Evolutionary conservation across 2,113 vertebrate genomes (phyloP).

Genomic region (Caracal caracal): DNA sequence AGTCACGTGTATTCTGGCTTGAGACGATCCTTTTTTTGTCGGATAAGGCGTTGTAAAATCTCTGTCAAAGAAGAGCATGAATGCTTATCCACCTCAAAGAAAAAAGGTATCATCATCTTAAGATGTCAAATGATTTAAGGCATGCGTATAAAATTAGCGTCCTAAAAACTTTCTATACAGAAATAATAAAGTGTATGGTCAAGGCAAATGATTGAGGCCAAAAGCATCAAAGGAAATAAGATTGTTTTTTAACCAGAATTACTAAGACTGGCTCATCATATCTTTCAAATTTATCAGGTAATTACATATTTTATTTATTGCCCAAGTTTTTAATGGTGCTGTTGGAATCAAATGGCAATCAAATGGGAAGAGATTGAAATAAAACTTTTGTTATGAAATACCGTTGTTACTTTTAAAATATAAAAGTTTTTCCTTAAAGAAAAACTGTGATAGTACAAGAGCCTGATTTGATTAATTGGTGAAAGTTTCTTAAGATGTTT

Average conservation of each 20-base stretch:
- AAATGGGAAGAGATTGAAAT: background rate
- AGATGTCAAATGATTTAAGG: background rate
- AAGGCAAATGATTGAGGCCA: background rate
- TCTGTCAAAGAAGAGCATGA: conserved; percentile 94
- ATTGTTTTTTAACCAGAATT: background rate
- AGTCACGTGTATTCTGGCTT: conserved; percentile 93
- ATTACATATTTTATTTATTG: background rate
- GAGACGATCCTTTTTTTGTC: conserved; percentile 96
- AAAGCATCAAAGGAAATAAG: background rate
- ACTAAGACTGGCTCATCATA: background rate
- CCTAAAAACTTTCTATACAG: background rate
- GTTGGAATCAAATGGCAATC: background rate
- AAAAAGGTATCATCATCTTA: conserved; percentile 90
- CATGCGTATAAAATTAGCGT: background rate
- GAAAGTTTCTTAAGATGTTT: background rate
- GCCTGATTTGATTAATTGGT: background rate
- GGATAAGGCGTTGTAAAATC: conserved; percentile 95
- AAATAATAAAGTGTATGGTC: background rate
- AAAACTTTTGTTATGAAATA: background rate
- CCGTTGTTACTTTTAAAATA: background rate
- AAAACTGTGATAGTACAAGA: background rate
- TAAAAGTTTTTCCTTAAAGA: background rate
- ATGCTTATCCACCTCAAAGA: conserved; percentile 93
- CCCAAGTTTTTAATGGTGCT: background rate
- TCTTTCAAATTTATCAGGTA: background rate